Conservation (phyloP, 2,888 invertebrate genomes). For the Orgyia antiqua region DNA sequence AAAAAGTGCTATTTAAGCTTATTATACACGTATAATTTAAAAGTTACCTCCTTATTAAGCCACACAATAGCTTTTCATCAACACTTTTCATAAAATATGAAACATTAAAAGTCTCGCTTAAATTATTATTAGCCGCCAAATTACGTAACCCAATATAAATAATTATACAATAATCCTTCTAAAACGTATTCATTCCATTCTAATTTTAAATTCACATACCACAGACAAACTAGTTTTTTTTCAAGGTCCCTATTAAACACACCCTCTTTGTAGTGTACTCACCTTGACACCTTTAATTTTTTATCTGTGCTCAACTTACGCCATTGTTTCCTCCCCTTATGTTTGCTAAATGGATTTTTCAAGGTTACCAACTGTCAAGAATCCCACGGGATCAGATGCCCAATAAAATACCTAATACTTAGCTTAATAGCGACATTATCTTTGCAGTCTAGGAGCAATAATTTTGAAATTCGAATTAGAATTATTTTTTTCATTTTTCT, state of each 20-base stretch:
- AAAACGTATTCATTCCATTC: slow-evolving; percentile 18
- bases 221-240: slow-evolving; percentile 19
- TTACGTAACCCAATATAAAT: slow-evolving; percentile 21
- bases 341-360: slow-evolving; percentile 47
- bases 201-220: slow-evolving; percentile 26
- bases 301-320: slow-evolving; percentile 25
- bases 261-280: slow-evolving; percentile 18
- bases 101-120: slow-evolving; percentile 15
- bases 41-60: neutral
- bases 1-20: too few relatives aligned
- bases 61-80: slow-evolving; percentile 1
- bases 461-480: too few relatives aligned
- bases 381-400: slow-evolving; percentile 39
- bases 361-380: slow-evolving; percentile 37
- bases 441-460: too few relatives aligned
- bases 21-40: too few relatives aligned
- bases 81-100: slow-evolving; percentile 1
- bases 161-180: slow-evolving; percentile 27
- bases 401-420: too few relatives aligned
- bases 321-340: slow-evolving; percentile 36
- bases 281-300: slow-evolving; percentile 33
- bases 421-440: neutral
- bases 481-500: too few relatives aligned
- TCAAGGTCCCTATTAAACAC: slow-evolving; percentile 25
- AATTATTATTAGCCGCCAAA: slow-evolving; percentile 22